Evolutionary conservation across 2,888 invertebrate genomes (phyloP), one percentile per base, ranked within the genome.

Genomic region (Nomada fucata): DNA sequence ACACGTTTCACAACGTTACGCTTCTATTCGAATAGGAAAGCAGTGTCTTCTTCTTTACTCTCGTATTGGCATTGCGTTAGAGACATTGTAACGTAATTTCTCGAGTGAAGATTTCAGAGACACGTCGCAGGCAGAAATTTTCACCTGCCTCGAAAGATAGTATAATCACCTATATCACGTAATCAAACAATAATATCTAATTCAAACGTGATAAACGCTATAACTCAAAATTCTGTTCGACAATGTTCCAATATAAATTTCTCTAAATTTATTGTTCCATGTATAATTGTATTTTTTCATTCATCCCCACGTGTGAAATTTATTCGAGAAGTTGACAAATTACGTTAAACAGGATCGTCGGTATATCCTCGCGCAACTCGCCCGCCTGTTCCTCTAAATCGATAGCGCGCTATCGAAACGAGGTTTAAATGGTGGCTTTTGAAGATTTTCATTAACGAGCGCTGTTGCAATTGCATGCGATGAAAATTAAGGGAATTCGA

Each of bases 401-500:
- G 15, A 47, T 20, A n/a, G 53, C 20, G 9, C 44, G 50, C 52
- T 68, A 47, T n/a, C 26, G n/a, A 36, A 13, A 18, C 23, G 9
- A 57, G 18, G 63, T 63, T 63, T 7, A 63, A 57, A 59, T 69
- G 69, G 52, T 47, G 79, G 64, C 53, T 64, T 65, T 53, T 59
- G 72, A 72, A 64, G 44, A 52, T 71, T 55, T 64, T 71, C 72
- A 36, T 77, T 68, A 59, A 20, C 70, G 26, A 73, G 64, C 55
- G 59, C 47, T 53, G 44, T 60, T 18, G 67, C 67, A 60, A 73
- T 50, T 47, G 77, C 59, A 74, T 61, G 42, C 29, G 72, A 82
- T 69, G 64, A 50, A 68, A 76, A 76, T 76, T 44, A 69, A 52
- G 59, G 55, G 71, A 83, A 73, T 76, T 76, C 82, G 80, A 69